These are phyloP conservation scores for Muschampia plurimacula DNA, from an alignment of 2,888 invertebrate genomes.

Conservation along the genomic window DNA sequence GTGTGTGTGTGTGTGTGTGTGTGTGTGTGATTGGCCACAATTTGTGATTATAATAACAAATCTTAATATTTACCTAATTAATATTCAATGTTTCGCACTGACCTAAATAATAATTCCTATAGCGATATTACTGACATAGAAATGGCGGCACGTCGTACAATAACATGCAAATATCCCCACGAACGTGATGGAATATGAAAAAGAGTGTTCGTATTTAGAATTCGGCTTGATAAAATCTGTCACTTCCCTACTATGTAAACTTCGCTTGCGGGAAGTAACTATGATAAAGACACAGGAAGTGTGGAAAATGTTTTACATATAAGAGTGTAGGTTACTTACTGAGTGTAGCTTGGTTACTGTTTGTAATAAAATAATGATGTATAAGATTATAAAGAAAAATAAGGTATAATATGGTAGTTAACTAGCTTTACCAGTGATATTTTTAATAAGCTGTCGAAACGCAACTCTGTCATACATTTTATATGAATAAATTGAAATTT, in stretches of 20 bases:
- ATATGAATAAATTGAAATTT: too few relatives aligned
- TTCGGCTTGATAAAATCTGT: slow-evolving; percentile 10
- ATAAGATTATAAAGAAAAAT: too few relatives aligned
- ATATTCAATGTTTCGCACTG: background rate
- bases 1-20: too few relatives aligned
- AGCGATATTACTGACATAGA: background rate
- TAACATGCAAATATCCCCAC: background rate
- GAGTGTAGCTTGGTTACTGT: background rate
- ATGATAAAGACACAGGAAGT: background rate
- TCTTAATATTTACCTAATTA: background rate
- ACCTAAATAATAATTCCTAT: background rate
- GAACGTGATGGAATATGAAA: slow-evolving; percentile 7
- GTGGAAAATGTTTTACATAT: background rate
- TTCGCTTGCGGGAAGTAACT: background rate
- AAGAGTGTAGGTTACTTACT: background rate
- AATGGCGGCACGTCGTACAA: slow-evolving; percentile 1
- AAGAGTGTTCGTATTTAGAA: slow-evolving; percentile 7
- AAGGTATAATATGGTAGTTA: too few relatives aligned
- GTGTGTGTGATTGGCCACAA: too few relatives aligned
- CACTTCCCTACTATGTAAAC: background rate
- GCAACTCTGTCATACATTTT: too few relatives aligned
- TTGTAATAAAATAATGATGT: too few relatives aligned
- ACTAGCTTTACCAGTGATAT: too few relatives aligned
- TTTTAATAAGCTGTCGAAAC: too few relatives aligned
- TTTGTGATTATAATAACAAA: background rate